Percentiles rank a stretch among this genome's conserved stretches.
Conservation (phyloP, 2,797 vertebrate species). For the Selene dorsalis region DNA sequence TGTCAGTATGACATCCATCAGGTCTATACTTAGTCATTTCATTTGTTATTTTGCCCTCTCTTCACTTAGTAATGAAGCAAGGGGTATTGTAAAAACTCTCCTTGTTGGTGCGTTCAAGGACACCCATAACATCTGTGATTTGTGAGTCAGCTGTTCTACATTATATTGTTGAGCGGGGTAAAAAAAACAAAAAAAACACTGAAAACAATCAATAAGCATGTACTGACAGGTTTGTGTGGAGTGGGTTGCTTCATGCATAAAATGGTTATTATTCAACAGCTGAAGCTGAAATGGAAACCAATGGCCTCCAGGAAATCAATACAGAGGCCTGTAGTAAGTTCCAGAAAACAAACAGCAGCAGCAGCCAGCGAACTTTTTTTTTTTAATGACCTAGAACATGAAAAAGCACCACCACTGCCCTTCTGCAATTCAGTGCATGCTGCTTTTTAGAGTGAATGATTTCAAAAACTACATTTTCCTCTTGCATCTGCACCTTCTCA, state of each 20-base stretch:
- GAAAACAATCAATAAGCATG: conserved; percentile 8
- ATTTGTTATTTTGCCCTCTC: conserved; percentile 20
- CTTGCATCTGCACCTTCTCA: conserved; percentile 52
- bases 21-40: conserved; percentile 17
- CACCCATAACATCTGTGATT: conserved; percentile 36
- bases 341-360: conserved; percentile 16
- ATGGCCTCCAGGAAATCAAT: background rate
- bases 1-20: conserved; percentile 24
- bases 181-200: background rate
- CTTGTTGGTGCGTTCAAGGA: conserved; percentile 36
- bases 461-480: conserved; percentile 26
- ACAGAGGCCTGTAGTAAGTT: background rate
- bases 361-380: background rate
- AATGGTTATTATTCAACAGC: background rate
- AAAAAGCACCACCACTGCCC: background rate
- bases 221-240: background rate
- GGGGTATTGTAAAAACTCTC: conserved; percentile 26
- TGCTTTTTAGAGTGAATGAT: conserved; percentile 28
- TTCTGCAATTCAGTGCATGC: conserved; percentile 9
- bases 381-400: background rate
- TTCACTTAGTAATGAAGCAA: conserved; percentile 19
- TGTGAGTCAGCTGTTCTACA: conserved; percentile 32
- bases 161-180: background rate
- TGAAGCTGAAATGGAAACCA: background rate
- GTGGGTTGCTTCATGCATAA: conserved; percentile 4